These are phyloP conservation scores for Timema cristinae DNA, from an alignment of 2,888 invertebrate genomes.

Conservation along the genomic window DNA sequence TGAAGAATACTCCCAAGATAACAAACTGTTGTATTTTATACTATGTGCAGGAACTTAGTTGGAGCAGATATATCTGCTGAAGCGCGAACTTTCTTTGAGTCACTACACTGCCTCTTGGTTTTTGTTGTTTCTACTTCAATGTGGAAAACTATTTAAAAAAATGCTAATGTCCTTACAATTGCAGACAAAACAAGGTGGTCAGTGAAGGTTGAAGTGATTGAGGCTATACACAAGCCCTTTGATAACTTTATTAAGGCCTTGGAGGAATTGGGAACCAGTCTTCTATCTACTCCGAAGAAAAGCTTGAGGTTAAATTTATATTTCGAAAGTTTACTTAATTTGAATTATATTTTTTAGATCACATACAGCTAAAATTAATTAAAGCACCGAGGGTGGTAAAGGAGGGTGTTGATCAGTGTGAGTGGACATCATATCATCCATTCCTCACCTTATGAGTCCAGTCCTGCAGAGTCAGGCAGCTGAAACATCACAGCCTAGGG, in stretches of 20 bases:
- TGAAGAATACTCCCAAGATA: constrained; percentile 16
- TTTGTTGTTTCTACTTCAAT: background rate
- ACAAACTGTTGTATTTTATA: constrained; percentile 17
- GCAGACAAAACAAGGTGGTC: constrained; percentile 1
- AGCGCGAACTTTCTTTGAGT: constrained; percentile 5
- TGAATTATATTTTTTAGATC: background rate
- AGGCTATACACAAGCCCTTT: background rate
- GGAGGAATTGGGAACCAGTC: background rate
- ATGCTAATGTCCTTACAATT: background rate
- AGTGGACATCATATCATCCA: no score
- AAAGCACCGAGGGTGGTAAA: no score
- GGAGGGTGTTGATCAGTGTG: no score
- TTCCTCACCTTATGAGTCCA: no score
- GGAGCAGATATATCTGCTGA: constrained; percentile 8
- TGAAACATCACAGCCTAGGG: no score
- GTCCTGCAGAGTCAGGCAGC: no score
- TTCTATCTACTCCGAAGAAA: background rate
- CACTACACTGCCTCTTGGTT: background rate
- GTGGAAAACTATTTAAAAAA: background rate
- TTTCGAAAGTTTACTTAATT: background rate
- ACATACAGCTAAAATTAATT: no score
- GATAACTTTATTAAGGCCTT: background rate
- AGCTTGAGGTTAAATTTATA: background rate
- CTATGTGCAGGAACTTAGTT: constrained; percentile 20
- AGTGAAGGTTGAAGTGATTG: background rate